Percentiles rank a stretch among this genome's conserved stretches.
phyloP scores from a whole-genome alignment of 2,888 invertebrate genomes.

The Lasius fuliginosus region DNA sequence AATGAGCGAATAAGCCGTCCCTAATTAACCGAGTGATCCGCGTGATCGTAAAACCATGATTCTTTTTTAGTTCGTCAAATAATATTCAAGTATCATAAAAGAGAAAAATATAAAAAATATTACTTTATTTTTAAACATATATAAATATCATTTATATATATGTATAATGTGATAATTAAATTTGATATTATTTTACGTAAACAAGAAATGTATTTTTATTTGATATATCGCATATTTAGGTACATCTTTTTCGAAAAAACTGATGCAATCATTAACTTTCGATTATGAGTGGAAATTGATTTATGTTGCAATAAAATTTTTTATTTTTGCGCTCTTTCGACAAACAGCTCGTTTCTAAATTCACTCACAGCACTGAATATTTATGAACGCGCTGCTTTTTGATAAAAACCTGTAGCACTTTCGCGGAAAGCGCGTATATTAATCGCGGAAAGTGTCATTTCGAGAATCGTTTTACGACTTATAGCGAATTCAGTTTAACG shows the following conservation, averaged over 20 bases:
- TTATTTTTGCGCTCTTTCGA: neutral
- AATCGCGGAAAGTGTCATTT: neutral
- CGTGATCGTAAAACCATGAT: neutral
- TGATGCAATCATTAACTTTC: constrained; percentile 7
- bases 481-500: too few species aligned
- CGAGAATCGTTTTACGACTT: constrained; percentile 1
- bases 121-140: neutral
- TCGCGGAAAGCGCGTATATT: neutral
- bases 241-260: neutral
- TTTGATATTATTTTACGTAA: neutral
- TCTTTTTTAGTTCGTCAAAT: neutral
- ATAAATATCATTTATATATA: neutral
- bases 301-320: neutral
- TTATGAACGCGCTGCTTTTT: neutral
- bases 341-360: neutral
- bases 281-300: neutral
- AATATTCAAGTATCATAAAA: neutral
- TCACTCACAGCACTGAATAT: constrained; percentile 6
- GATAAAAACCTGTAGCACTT: neutral
- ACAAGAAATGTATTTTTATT: neutral
- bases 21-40: neutral
- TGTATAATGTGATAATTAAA: neutral
- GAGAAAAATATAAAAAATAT: neutral
- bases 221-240: neutral
- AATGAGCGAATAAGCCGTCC: constrained; percentile 12